phyloP scores from a whole-genome alignment of 2,797 vertebrate genomes.

The Orestias chungarensis region DNA sequence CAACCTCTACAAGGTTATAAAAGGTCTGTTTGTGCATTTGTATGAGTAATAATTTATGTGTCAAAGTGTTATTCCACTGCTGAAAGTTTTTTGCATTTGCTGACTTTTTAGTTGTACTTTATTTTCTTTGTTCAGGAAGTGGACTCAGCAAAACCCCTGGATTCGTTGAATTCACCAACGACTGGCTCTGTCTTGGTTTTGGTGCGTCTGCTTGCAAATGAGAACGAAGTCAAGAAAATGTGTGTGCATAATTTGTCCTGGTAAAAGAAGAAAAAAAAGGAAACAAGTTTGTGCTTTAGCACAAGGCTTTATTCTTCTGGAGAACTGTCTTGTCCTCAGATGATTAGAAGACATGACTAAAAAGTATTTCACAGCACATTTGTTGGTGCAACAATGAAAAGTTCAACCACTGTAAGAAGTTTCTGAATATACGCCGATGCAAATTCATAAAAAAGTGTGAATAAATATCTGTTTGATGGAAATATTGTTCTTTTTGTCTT shows the following conservation, averaged over 20 bases:
- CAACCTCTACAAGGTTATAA: constrained; percentile 54
- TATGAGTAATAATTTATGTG: not conserved
- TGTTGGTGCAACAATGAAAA: not conserved
- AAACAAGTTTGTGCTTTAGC: not conserved
- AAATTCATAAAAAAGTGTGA: not conserved
- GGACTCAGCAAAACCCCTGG: constrained; percentile 35
- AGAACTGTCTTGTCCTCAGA: not conserved
- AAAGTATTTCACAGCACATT: not conserved
- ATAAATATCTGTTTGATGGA: not conserved
- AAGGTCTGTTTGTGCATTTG: constrained; percentile 21
- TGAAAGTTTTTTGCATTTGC: not conserved
- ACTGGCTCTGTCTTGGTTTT: constrained; percentile 41
- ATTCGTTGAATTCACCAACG: constrained; percentile 44
- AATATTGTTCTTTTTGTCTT: not conserved
- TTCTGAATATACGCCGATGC: not conserved
- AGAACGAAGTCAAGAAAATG: not conserved
- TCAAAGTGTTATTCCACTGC: not conserved
- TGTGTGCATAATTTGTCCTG: not conserved
- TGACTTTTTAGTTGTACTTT: not conserved
- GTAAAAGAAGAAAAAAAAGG: not conserved
- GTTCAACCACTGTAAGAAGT: not conserved
- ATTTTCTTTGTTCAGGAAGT: constrained; percentile 22
- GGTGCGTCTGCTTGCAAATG: constrained; percentile 13
- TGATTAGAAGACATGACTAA: not conserved
- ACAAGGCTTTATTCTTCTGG: not conserved